Conservation (phyloP, 2,113 vertebrate genomes). For the Rhabdornis inornatus region DNA sequence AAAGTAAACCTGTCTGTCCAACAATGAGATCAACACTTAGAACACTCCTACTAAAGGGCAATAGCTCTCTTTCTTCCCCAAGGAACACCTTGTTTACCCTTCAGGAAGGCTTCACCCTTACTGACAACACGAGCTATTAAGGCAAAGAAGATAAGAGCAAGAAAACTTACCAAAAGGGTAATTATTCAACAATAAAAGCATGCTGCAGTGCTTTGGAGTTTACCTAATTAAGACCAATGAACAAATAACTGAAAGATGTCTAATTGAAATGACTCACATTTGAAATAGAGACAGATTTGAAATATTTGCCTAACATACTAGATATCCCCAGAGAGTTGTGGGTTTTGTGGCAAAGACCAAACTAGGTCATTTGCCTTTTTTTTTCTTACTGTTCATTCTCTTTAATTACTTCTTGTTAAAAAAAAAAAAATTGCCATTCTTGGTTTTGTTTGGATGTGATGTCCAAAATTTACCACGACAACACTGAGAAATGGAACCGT, state of each 20-base stretch:
- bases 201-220: neutral
- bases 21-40: neutral
- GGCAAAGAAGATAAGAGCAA: neutral
- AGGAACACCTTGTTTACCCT: neutral
- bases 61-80: neutral
- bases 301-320: slow-evolving; percentile 58
- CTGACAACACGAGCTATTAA: neutral
- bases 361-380: slow-evolving; percentile 60
- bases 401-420: slow-evolving; percentile 35
- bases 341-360: slow-evolving; percentile 54
- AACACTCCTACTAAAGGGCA: neutral
- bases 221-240: slow-evolving; percentile 54
- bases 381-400: slow-evolving; percentile 34
- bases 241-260: slow-evolving; percentile 53
- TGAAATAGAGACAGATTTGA: slow-evolving; percentile 53
- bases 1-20: neutral
- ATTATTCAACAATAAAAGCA: slow-evolving; percentile 5
- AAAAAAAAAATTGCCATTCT: slow-evolving; percentile 19
- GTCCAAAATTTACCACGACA: slow-evolving; percentile 58
- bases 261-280: slow-evolving; percentile 55
- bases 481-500: slow-evolving; percentile 41
- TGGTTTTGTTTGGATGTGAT: slow-evolving; percentile 32
- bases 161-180: neutral
- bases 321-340: slow-evolving; percentile 58
- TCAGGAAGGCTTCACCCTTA: neutral